Conservation (phyloP, 2,797 vertebrate genomes). For the Rhynchonycteris naso region DNA sequence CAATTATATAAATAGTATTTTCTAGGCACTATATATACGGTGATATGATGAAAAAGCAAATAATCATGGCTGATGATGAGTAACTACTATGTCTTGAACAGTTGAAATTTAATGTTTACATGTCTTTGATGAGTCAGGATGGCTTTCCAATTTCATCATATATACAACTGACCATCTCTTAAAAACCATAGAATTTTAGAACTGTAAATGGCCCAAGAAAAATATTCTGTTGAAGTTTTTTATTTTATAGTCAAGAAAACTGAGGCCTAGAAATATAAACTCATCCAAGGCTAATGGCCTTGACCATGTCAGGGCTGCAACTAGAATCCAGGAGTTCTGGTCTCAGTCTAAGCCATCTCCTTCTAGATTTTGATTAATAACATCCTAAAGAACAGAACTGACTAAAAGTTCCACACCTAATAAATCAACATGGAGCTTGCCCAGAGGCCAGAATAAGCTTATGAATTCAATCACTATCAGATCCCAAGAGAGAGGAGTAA, state of each 20-base stretch:
- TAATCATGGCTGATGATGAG: neutral
- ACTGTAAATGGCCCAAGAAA: neutral
- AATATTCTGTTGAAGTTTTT: neutral
- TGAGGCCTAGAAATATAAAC: slow-evolving; percentile 25
- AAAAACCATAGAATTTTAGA: slow-evolving; percentile 23
- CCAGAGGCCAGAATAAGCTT: slow-evolving; percentile 42
- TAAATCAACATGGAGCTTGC: slow-evolving; percentile 64
- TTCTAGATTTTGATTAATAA: slow-evolving; percentile 60
- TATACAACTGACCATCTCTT: slow-evolving; percentile 30
- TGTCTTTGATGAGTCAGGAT: slow-evolving; percentile 11
- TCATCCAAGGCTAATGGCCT: neutral
- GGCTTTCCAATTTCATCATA: neutral
- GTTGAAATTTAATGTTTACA: slow-evolving; percentile 33
- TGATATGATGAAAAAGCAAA: neutral
- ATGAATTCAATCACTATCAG: slow-evolving; percentile 47
- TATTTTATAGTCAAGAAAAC: slow-evolving; percentile 28
- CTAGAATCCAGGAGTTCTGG: neutral
- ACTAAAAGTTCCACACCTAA: slow-evolving; percentile 59
- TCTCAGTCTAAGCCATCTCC: neutral
- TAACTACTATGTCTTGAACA: neutral
- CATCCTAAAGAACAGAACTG: slow-evolving; percentile 12
- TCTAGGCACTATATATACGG: neutral
- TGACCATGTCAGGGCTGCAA: neutral
- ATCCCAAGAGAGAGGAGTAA: neutral
- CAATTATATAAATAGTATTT: neutral